These are phyloP conservation scores for Drosophila silvestris DNA, from an alignment of 2,888 invertebrate species.

Conservation along the genomic window DNA sequence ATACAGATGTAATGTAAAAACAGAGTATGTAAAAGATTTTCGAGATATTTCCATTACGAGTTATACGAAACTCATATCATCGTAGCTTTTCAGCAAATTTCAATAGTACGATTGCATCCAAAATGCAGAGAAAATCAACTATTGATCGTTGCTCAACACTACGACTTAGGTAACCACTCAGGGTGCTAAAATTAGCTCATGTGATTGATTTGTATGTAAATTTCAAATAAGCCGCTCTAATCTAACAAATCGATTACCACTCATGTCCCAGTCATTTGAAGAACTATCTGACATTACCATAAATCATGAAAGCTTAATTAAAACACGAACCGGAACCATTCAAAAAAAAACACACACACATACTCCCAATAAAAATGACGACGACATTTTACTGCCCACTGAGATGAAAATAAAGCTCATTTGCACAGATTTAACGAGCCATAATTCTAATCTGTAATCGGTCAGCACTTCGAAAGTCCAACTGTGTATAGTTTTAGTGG, in stretches of 20 bases:
- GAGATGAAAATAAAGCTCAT: constrained; percentile 57
- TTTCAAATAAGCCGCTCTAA: constrained; percentile 14
- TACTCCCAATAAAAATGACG: background rate
- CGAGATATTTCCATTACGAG: background rate
- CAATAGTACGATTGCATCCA: background rate
- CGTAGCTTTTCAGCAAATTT: background rate
- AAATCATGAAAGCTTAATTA: constrained; percentile 64
- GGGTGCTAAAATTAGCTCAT: background rate
- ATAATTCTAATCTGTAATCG: constrained; percentile 78
- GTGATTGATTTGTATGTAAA: constrained; percentile 43
- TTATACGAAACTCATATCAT: background rate
- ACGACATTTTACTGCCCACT: constrained; percentile 21
- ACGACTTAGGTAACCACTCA: background rate
- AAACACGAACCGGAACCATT: constrained; percentile 65
- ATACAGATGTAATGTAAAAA: background rate
- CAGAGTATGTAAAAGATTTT: background rate
- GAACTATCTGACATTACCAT: constrained; percentile 47
- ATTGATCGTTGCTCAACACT: background rate
- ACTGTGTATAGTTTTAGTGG: constrained; percentile 17
- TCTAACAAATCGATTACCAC: constrained; percentile 31
- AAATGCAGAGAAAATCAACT: background rate
- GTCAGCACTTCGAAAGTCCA: constrained; percentile 52
- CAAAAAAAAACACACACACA: constrained; percentile 28
- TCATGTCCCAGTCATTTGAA: constrained; percentile 29
- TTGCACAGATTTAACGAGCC: constrained; percentile 60